These are phyloP conservation scores for Montipora cactus DNA, from an alignment of 64 coral and sea anemone species.

Conservation along the genomic window DNA sequence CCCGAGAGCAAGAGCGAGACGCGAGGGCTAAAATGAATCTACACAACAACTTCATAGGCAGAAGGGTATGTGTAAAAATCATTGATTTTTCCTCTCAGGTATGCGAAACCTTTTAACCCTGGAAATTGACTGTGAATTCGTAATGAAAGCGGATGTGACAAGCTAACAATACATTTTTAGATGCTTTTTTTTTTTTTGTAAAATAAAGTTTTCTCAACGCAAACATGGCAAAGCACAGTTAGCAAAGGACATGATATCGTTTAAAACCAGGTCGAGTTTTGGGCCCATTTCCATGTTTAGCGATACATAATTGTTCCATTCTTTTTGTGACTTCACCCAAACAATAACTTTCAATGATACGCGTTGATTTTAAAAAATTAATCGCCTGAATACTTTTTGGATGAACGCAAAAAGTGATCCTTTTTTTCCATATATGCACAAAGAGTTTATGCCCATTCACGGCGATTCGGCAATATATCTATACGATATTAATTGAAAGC, in stretches of 20 bases:
- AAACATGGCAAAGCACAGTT: not conserved
- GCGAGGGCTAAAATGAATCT: conserved; percentile 94
- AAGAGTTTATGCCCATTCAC: too few species aligned
- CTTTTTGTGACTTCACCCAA: not conserved
- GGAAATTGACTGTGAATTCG: too few species aligned
- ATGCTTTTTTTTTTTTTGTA: too few species aligned
- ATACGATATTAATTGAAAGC: not conserved
- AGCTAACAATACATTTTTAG: too few species aligned
- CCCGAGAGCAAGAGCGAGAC: conserved; percentile 87
- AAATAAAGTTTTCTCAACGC: too few species aligned
- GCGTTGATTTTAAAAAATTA: not conserved
- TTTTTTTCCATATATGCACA: too few species aligned
- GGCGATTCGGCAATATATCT: not conserved
- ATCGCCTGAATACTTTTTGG: not conserved
- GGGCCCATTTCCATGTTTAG: not conserved
- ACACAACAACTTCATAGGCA: conserved; percentile 95
- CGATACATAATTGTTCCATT: too few species aligned
- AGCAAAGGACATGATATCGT: not conserved
- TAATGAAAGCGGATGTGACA: too few species aligned
- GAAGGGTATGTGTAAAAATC: conserved; percentile 74
- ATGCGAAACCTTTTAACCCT: too few species aligned
- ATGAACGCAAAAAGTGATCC: too few species aligned
- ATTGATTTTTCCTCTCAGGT: too few species aligned
- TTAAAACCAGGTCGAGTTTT: not conserved
- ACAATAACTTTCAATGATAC: conserved; percentile 11